A percentile compares a stretch with the other conserved stretches of the same genome.
These are phyloP conservation scores for Drymonia ruficornis DNA, from an alignment of 2,888 invertebrate genomes.

Conservation along the genomic window DNA sequence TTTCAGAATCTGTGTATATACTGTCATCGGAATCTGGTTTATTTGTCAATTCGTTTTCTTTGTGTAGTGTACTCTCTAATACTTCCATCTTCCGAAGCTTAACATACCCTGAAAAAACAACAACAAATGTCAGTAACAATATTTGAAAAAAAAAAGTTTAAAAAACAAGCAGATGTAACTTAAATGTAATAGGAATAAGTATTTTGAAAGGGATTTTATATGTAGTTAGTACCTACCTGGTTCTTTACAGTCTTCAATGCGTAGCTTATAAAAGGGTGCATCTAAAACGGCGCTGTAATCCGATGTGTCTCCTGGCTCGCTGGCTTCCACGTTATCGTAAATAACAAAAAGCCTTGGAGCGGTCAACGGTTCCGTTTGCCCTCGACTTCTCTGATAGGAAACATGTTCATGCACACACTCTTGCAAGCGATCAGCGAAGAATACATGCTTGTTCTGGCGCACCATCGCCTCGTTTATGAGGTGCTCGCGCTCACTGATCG, in stretches of 20 bases:
- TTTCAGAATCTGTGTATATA: constrained; percentile 75
- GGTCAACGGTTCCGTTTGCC: constrained; percentile 82
- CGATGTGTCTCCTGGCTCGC: constrained; percentile 85
- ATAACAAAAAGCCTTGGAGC: constrained; percentile 88
- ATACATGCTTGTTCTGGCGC: constrained; percentile 85
- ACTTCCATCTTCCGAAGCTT: constrained; percentile 83
- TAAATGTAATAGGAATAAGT: not conserved
- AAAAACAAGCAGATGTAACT: not conserved
- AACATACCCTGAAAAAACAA: constrained; percentile 86
- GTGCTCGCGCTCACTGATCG: constrained; percentile 76
- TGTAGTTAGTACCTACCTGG: constrained; percentile 61
- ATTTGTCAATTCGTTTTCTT: constrained; percentile 52
- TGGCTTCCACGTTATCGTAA: constrained; percentile 90
- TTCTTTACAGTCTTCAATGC: constrained; percentile 82
- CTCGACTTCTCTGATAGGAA: constrained; percentile 70
- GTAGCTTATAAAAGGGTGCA: constrained; percentile 86
- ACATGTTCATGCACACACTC: constrained; percentile 87
- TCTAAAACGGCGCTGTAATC: constrained; percentile 85
- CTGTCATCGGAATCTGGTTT: constrained; percentile 64
- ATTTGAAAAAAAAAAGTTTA: too few relatives aligned
- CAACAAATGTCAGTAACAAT: too few relatives aligned
- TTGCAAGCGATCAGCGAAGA: constrained; percentile 89
- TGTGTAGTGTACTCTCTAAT: constrained; percentile 68
- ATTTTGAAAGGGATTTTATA: not conserved
- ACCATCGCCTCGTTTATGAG: constrained; percentile 80